Base-by-base conservation (phyloP, 2,797 vertebrate genomes). In the Brachyrhaphis roseni region DNA sequence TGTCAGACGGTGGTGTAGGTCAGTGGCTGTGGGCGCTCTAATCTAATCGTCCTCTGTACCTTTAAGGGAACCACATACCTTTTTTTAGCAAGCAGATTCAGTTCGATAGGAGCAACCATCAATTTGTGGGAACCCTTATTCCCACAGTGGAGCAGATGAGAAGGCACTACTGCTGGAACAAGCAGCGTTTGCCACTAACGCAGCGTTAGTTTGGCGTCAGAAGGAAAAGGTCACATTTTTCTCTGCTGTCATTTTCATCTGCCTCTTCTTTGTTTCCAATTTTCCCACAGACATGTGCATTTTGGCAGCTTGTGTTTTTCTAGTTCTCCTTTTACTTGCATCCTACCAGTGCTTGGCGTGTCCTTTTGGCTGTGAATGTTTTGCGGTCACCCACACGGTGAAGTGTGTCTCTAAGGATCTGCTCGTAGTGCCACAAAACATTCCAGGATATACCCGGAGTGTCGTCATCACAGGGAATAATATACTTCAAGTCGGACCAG, bases 341-440 rank as follows among this genome's bases (percentile, higher is more conserved):
- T 89, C 80, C 0, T 72, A 59, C 49, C 82, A 76, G 84, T 91
- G 93, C 74, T 87, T 81, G 59, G 90, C 75, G 74, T 97, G 96
- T 88, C 95, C 94, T 39, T 55, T 79, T 15, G 90, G 92, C 81
- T 97, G 96, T 3, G 94, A 95, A 85, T 96, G 96, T 84, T 95
- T 93, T 26, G 89, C 91, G 8, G 84, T 92, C 57, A 93, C 93
- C 23, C 89, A 78, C 68, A 94, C 93, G 0, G 93, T 96, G 75
- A 95, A 94, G 83, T 96, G 96, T 77, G 91, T 95, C 72, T 95
- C 94, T 3, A 87, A 87, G 80, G 93, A 92, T 78, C 87, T 97
- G 77, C 86, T 76, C 28, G 47, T 62, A 5, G 86, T 96, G 75
- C 96, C 96, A 5, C 74, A 79, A 55, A 87, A 83, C 71, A 89